phyloP scores from a whole-genome alignment of 2,113 vertebrate genomes.

The Helogale parvula region DNA sequence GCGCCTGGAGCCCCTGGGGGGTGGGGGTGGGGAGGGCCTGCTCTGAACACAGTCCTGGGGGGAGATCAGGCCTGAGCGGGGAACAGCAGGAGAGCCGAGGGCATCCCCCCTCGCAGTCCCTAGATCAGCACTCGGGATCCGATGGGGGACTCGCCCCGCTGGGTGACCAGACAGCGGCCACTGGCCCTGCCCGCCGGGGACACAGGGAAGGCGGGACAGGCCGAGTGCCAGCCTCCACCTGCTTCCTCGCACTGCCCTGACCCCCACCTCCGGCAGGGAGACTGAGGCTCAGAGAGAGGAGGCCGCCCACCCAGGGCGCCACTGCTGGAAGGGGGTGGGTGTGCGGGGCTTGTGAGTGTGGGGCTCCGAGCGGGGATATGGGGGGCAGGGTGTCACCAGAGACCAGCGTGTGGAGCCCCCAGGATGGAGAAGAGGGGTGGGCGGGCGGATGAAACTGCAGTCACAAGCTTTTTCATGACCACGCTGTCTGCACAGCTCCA shows the following conservation, averaged over 20 bases:
- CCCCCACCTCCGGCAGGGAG: neutral
- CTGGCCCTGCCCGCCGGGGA: neutral
- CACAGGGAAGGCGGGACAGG: no score
- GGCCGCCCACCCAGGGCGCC: neutral
- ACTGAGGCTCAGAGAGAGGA: neutral
- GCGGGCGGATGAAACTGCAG: neutral
- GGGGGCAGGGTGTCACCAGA: neutral
- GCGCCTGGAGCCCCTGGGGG: neutral
- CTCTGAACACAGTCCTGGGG: neutral
- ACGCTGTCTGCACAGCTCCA: neutral
- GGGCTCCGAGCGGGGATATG: fast-evolving
- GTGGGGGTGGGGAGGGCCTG: no score
- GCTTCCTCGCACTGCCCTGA: neutral
- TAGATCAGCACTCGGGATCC: neutral
- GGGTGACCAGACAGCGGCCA: neutral
- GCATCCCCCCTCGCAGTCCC: neutral
- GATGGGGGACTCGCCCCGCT: neutral
- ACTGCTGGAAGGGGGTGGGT: neutral
- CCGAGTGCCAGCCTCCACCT: neutral
- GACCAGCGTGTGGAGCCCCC: fast-evolving
- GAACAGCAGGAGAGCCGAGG: fast-evolving
- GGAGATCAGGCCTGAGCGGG: neutral
- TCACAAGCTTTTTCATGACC: neutral
- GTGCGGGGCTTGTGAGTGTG: neutral
- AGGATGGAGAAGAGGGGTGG: neutral